Conservation (phyloP, 92 coral and sea anemone species). For the Porites evermanni region DNA sequence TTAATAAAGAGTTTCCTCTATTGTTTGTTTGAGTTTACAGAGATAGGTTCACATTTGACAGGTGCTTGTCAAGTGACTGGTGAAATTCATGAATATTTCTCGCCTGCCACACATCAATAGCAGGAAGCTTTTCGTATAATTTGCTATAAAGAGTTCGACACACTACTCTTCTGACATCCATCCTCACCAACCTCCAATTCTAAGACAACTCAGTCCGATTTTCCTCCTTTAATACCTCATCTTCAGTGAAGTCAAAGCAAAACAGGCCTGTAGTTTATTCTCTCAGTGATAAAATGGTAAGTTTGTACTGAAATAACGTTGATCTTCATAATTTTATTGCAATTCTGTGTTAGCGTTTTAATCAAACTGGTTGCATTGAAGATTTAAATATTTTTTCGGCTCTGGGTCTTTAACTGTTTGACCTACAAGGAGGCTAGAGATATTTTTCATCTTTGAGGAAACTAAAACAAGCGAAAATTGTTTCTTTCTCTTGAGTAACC, state of each 20-base stretch:
- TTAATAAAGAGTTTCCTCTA: conserved; percentile 19
- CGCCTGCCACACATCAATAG: background rate
- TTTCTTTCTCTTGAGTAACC: too few relatives aligned
- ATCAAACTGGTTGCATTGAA: background rate
- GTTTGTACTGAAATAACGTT: background rate
- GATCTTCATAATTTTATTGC: background rate
- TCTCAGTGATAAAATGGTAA: conserved; percentile 10
- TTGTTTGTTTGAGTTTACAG: conserved; percentile 37
- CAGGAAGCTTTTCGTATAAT: conserved; percentile 37
- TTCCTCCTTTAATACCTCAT: too few relatives aligned
- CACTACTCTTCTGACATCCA: too few relatives aligned
- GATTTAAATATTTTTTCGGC: background rate
- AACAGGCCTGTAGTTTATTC: too few relatives aligned
- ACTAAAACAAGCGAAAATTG: too few relatives aligned
- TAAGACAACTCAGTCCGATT: too few relatives aligned
- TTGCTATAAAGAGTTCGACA: background rate
- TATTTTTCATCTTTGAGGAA: background rate
- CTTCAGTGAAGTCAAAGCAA: background rate
- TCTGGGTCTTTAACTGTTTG: background rate
- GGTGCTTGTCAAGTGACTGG: conserved; percentile 21
- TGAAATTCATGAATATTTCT: conserved; percentile 28
- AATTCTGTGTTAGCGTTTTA: background rate
- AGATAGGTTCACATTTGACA: conserved; percentile 22
- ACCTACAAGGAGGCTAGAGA: background rate
- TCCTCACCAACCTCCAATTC: too few relatives aligned